Conservation (phyloP, 2,888 invertebrate species). For the Epirrhoe alternata region DNA sequence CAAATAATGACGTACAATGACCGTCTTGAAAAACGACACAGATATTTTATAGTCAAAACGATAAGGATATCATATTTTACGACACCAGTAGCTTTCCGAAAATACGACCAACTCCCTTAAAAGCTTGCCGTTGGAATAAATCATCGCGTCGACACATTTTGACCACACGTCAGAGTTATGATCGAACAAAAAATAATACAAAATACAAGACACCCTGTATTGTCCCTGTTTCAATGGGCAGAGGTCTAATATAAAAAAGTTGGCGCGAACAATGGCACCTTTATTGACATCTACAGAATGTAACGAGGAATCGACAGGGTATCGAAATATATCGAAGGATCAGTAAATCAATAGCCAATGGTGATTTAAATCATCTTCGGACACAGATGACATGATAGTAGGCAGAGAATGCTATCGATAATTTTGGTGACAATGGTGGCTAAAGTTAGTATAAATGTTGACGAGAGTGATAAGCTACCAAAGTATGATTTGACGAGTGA, state of each 20-base stretch:
- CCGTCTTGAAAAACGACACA: background rate
- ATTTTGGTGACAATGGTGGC: too few relatives aligned
- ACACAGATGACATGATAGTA: slow-evolving; percentile 39
- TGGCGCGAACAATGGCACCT: slow-evolving; percentile 82
- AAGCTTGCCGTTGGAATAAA: slow-evolving; percentile 67
- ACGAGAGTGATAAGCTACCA: too few relatives aligned
- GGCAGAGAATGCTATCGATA: background rate
- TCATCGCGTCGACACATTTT: slow-evolving; percentile 82
- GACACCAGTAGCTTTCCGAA: slow-evolving; percentile 44
- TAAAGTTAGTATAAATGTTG: too few relatives aligned
- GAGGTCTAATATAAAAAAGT: slow-evolving; percentile 75
- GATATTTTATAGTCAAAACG: slow-evolving; percentile 21
- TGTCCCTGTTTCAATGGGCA: slow-evolving; percentile 67
- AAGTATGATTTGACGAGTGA: too few relatives aligned
- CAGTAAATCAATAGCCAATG: slow-evolving; percentile 77
- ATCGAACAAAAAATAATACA: slow-evolving; percentile 61
- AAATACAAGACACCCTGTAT: slow-evolving; percentile 68
- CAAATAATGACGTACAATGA: background rate
- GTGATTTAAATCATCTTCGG: slow-evolving; percentile 69
- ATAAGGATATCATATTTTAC: slow-evolving; percentile 40
- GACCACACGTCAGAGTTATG: slow-evolving; percentile 81
- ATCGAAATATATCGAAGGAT: slow-evolving; percentile 78
- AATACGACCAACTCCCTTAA: slow-evolving; percentile 58
- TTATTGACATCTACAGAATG: slow-evolving; percentile 76
- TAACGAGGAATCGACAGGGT: slow-evolving; percentile 73